Conservation (phyloP, 1,140 invertebrate genomes). For the Pseudomyrmex pallidus region DNA sequence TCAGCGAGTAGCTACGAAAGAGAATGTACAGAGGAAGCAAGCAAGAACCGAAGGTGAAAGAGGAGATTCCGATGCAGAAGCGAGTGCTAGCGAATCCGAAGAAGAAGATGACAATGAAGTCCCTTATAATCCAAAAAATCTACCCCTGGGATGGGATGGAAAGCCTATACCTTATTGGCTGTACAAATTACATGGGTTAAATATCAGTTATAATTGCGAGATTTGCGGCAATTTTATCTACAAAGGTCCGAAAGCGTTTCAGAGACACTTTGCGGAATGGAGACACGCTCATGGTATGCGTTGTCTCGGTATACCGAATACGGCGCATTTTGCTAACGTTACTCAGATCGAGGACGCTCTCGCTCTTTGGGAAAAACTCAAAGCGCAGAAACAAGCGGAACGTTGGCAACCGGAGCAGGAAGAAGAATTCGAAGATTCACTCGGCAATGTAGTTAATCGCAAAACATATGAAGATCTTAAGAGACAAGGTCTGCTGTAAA, state of each 20-base stretch:
- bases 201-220: constrained; percentile 99
- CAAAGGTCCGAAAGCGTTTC: constrained; percentile 99
- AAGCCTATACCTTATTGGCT: constrained; percentile 99
- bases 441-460: constrained; percentile 99
- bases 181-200: constrained; percentile 99
- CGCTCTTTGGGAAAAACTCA: constrained; percentile 98
- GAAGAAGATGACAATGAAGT: constrained; percentile 97
- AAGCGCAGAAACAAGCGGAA: constrained; percentile 97
- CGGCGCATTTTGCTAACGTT: constrained; percentile 99
- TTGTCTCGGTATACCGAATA: constrained; percentile 99
- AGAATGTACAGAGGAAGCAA: constrained; percentile 99
- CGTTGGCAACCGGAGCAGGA: constrained; percentile 98
- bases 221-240: constrained; percentile 99
- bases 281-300: constrained; percentile 99
- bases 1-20: constrained; percentile 96
- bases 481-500: constrained; percentile 96
- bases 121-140: constrained; percentile 99
- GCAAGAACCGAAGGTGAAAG: constrained; percentile 97
- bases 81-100: constrained; percentile 93
- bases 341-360: constrained; percentile 99
- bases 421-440: constrained; percentile 99
- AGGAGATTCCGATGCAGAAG: constrained; percentile 96
- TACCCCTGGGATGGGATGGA: constrained; percentile 99
- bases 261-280: constrained; percentile 99
- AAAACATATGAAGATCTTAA: constrained; percentile 99